Conservation (phyloP, 92 coral and sea anemone species). For the Galaxea fascicularis region DNA sequence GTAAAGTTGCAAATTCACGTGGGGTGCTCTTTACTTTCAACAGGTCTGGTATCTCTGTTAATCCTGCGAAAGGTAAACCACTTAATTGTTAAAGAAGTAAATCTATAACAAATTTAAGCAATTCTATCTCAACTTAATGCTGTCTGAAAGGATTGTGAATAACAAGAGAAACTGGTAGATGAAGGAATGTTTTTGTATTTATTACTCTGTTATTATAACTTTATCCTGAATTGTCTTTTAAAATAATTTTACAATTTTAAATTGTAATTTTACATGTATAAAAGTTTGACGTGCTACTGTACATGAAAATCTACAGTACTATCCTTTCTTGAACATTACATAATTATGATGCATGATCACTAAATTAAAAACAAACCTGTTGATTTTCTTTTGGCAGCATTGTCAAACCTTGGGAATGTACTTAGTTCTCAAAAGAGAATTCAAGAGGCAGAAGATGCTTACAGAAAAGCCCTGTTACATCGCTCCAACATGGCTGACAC, state of each 20-base stretch:
- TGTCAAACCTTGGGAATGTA: constrained; percentile 96
- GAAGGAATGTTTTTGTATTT: too few relatives aligned
- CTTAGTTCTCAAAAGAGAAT: constrained; percentile 74
- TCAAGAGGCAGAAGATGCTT: constrained; percentile 90
- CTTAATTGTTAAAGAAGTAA: too few relatives aligned
- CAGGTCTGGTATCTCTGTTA: constrained; percentile 89
- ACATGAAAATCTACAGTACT: neutral
- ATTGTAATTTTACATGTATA: neutral
- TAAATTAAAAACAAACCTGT: neutral
- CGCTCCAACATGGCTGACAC: constrained; percentile 98
- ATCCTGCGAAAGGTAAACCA: constrained; percentile 85
- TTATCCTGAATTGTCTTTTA: too few relatives aligned
- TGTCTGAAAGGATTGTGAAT: neutral
- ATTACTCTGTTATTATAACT: too few relatives aligned
- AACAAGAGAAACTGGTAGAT: neutral
- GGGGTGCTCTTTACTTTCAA: neutral
- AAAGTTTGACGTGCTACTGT: neutral
- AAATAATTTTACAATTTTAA: too few relatives aligned
- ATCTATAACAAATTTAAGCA: too few relatives aligned
- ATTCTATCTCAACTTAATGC: too few relatives aligned
- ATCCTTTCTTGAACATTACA: neutral
- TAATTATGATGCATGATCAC: neutral
- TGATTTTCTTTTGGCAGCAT: constrained; percentile 58
- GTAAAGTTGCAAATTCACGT: neutral
- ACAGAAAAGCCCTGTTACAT: constrained; percentile 79